Base-by-base conservation (phyloP, 2,113 vertebrate genomes). In the Zootoca vivipara region DNA sequence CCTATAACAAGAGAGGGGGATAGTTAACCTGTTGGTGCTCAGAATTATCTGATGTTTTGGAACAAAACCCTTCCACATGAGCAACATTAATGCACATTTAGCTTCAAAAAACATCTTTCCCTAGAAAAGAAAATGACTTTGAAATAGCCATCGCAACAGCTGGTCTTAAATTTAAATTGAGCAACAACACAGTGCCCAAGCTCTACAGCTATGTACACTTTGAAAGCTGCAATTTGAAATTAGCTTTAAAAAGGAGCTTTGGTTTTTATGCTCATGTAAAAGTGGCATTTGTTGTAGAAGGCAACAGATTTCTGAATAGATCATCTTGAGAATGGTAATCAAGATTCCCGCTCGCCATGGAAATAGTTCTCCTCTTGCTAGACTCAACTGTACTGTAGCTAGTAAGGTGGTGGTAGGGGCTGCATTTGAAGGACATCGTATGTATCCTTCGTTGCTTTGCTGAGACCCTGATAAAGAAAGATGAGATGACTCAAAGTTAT, bases 401-500 rank as follows among this genome's bases (percentile, higher is more conserved):
- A 97, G 85, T 90, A 93, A 2, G 97, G 93, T 1, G 97, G 94
- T 2, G 94, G 94, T 56, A 98, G 85, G 1, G 93, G 88, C 93
- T 98, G 97, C 98, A 98, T 98, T 86, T 98, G 97, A 79, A 99
- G 98, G 1, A 97, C 93, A 2, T 99, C 97, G 0, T 99, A 99
- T 9, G 98, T 99, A 92, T 99, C 98, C 95, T 98, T 98, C 86
- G 97, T 97, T 1, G 96, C 97, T 0, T 95, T 0, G 33, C 97
- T 99, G 94, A 99, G 97, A 33, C 96, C 99, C 99, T 99, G 91
- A 64, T 9, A 83, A 83, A 91, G 56, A 92, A 9, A 95, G 82
- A 86, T 7, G 24, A 69, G 15, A 67, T 52, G 38, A 88, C 9
- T 33, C 65, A 22, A 83, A 67, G 12, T 26, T 18, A 13, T 13